Evolutionary conservation across 2,888 invertebrate genomes (phyloP).

Genomic region (Polia nebulosa): DNA sequence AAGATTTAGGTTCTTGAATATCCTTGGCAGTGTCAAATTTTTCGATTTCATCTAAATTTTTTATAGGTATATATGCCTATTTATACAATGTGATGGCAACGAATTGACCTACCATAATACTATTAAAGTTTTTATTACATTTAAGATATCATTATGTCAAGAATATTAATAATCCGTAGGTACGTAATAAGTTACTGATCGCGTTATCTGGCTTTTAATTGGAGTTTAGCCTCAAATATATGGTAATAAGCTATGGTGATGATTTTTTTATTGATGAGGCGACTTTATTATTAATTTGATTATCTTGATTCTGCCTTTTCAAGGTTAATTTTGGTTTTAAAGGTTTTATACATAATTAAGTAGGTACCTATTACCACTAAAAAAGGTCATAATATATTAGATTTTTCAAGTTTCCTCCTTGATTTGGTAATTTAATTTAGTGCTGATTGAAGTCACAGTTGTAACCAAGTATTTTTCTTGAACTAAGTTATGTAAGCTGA

Average conservation of each 20-base stretch:
- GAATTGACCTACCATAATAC: slow-evolving; percentile 4
- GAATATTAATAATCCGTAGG: slow-evolving; percentile 35
- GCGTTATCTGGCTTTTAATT: slow-evolving; percentile 42
- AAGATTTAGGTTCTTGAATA: neutral
- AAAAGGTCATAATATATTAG: neutral
- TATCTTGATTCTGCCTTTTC: slow-evolving; percentile 13
- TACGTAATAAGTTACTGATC: slow-evolving; percentile 26
- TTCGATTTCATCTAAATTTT: neutral
- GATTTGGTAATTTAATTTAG: neutral
- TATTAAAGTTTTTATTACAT: slow-evolving; percentile 33
- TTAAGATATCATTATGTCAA: slow-evolving; percentile 34
- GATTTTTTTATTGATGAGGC: slow-evolving; percentile 44
- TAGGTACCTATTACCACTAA: neutral
- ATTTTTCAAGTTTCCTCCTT: neutral
- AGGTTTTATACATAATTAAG: neutral
- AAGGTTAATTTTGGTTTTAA: slow-evolving; percentile 9
- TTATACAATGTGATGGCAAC: neutral
- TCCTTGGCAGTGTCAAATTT: neutral
- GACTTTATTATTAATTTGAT: slow-evolving; percentile 21
- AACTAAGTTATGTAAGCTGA: no score
- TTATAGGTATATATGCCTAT: neutral
- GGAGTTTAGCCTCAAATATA: slow-evolving; percentile 31
- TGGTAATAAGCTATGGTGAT: slow-evolving; percentile 35
- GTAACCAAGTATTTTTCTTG: no score
- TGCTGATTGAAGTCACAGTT: no score